Evolutionary conservation across 2,113 vertebrate genomes (phyloP).

Genomic region (Lampris megalopsis): DNA sequence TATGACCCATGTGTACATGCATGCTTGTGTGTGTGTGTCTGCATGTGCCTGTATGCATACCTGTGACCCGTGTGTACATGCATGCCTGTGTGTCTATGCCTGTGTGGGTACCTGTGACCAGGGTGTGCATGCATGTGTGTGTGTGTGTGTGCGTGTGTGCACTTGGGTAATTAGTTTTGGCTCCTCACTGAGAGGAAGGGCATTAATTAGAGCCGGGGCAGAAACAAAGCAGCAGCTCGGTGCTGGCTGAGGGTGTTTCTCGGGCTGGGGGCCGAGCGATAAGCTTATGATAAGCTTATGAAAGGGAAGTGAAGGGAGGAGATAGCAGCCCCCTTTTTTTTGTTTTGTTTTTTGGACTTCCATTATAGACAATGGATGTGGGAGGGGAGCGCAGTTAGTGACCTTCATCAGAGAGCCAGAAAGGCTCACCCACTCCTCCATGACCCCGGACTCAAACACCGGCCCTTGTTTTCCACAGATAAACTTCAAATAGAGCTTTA

Average conservation of each 20-base stretch:
- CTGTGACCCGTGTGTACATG: no score
- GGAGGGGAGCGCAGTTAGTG: conserved; percentile 23
- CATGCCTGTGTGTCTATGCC: no score
- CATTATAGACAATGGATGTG: conserved; percentile 22
- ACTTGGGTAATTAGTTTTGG: conserved; percentile 14
- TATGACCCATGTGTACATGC: no score
- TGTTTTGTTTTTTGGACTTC: background rate
- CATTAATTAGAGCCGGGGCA: conserved; percentile 10
- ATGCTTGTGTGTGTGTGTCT: background rate
- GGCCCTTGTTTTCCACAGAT: conserved; percentile 58
- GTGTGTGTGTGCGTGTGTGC: no score
- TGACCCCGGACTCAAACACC: conserved; percentile 33
- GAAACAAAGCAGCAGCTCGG: conserved; percentile 19
- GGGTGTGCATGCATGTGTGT: no score
- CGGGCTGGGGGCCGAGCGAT: background rate
- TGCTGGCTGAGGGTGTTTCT: conserved; percentile 22
- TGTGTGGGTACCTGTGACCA: no score
- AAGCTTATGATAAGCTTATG: conserved; percentile 20
- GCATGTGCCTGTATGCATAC: no score
- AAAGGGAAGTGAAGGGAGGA: conserved; percentile 9
- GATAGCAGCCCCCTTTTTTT: background rate
- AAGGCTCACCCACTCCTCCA: conserved; percentile 10
- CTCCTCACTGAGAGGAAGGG: background rate
- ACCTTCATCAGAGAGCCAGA: conserved; percentile 50
- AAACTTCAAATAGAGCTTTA: conserved; percentile 51